phyloP scores from a whole-genome alignment of 2,888 invertebrate species.

The Rhagophthalmus giganteus region DNA sequence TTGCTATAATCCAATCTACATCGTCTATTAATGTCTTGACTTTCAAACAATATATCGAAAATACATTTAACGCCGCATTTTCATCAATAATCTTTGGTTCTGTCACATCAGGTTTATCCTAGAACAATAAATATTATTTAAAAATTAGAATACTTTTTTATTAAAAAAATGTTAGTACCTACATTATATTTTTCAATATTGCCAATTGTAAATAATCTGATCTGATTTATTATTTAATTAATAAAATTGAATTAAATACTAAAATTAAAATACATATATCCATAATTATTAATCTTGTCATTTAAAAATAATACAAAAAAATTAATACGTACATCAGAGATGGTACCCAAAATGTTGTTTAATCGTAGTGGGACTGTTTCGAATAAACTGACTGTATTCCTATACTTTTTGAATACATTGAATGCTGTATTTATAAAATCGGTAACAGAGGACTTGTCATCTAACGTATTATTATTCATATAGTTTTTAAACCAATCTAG shows the following conservation, averaged over 20 bases:
- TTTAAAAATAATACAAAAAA: no score
- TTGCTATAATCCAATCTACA: constrained; percentile 51
- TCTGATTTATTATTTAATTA: no score
- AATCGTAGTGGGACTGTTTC: constrained; percentile 55
- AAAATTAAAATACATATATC: no score
- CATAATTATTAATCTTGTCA: no score
- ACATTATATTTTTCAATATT: no score
- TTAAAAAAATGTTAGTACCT: no score
- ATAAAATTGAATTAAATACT: no score
- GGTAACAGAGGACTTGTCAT: constrained; percentile 43
- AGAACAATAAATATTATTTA: background rate
- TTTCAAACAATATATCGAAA: constrained; percentile 49
- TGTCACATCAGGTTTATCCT: constrained; percentile 44
- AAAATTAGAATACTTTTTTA: background rate
- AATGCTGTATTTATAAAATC: constrained; percentile 50
- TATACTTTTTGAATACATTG: constrained; percentile 48
- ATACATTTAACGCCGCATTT: constrained; percentile 47
- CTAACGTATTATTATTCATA: constrained; percentile 45
- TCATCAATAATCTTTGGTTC: constrained; percentile 53
- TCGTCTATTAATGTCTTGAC: constrained; percentile 54
- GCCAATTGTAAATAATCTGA: no score
- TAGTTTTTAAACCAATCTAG: constrained; percentile 53
- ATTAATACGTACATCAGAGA: constrained; percentile 57
- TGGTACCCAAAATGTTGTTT: constrained; percentile 53
- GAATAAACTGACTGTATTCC: constrained; percentile 50